phyloP scores from a whole-genome alignment of 2,888 invertebrate genomes.

The Caenorhabditis japonica region DNA sequence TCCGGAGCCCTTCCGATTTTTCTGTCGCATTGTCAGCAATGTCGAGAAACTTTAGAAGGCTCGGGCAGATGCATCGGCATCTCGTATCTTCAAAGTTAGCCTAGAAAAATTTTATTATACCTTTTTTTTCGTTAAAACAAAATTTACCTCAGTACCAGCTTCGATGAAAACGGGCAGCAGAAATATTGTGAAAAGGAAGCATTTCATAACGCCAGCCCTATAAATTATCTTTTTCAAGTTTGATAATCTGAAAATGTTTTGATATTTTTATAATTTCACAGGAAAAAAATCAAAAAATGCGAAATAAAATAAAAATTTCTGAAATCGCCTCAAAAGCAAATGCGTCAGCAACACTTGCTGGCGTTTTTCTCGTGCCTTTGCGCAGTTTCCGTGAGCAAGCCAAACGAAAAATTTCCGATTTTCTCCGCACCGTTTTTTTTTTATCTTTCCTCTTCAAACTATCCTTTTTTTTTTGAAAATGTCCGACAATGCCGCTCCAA shows the following conservation, averaged over 20 bases:
- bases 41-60: constrained; percentile 64
- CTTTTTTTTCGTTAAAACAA: not conserved
- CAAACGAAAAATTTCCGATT: constrained; percentile 2
- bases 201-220: constrained; percentile 10
- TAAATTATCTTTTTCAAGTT: too few species aligned
- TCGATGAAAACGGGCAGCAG: not conserved
- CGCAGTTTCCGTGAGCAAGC: not conserved
- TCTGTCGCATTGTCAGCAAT: constrained; percentile 50
- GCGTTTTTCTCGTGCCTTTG: constrained; percentile 8
- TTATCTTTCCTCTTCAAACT: too few species aligned
- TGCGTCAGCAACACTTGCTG: not conserved
- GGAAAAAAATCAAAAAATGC: not conserved
- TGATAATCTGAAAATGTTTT: not conserved
- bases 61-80: constrained; percentile 76
- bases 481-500: constrained; percentile 8
- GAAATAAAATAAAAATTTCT: not conserved
- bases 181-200: not conserved
- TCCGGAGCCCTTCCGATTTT: constrained; percentile 56
- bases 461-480: constrained; percentile 7
- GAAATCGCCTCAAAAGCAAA: not conserved
- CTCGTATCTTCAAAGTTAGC: constrained; percentile 76
- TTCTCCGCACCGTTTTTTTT: not conserved
- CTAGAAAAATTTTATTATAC: constrained; percentile 40
- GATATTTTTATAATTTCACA: not conserved
- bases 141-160: constrained; percentile 36